Conservation (phyloP, 2,113 vertebrate species). For the Bungarus multicinctus region DNA sequence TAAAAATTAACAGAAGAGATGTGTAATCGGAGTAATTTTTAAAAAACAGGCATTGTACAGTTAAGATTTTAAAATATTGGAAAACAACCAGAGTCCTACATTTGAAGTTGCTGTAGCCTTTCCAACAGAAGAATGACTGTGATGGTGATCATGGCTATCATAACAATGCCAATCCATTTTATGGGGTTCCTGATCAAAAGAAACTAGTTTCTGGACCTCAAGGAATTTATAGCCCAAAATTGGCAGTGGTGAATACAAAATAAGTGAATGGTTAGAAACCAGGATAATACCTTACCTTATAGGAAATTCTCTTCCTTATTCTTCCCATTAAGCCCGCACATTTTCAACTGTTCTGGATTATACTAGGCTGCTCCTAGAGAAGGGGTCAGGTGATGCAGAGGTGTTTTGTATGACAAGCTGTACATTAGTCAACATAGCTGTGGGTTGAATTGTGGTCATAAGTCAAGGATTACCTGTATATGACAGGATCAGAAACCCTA, state of each 20-base stretch:
- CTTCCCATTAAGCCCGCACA: not conserved
- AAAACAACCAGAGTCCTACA: not conserved
- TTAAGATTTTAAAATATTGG: not conserved
- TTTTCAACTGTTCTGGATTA: not conserved
- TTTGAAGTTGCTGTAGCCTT: conserved; percentile 13
- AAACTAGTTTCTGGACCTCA: not conserved
- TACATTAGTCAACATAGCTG: not conserved
- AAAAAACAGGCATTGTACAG: not conserved
- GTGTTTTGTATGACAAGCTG: not conserved
- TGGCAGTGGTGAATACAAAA: not conserved
- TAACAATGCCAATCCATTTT: conserved; percentile 8
- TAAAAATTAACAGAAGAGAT: not conserved
- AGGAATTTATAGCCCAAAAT: not conserved
- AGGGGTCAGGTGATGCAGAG: not conserved
- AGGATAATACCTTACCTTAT: not conserved
- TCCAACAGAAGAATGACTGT: conserved; percentile 6
- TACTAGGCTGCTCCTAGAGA: not conserved
- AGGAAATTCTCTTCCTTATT: not conserved
- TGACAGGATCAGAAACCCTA: not conserved
- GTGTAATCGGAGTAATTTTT: conserved; percentile 12
- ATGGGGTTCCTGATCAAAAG: not conserved
- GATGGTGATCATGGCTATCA: not conserved
- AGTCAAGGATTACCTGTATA: too few relatives aligned
- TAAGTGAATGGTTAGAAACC: not conserved
- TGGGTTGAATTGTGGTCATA: not conserved